Conservation (phyloP, 2,113 vertebrate genomes). For the Eudyptes chrysolophus region DNA sequence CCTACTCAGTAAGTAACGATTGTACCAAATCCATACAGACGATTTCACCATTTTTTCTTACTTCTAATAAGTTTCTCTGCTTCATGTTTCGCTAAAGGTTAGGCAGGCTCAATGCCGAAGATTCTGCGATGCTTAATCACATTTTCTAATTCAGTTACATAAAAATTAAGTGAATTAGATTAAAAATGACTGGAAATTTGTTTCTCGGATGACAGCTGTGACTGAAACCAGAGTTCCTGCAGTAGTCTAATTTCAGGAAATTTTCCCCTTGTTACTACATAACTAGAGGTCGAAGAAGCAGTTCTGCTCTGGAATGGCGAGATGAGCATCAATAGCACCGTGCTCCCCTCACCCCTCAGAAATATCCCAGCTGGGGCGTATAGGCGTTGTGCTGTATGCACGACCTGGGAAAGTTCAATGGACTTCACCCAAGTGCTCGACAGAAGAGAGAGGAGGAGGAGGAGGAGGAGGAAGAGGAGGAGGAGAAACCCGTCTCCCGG, state of each 20-base stretch:
- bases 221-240: slow-evolving; percentile 83
- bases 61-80: slow-evolving; percentile 37
- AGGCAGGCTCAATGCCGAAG: slow-evolving; percentile 35
- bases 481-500: neutral
- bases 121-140: slow-evolving; percentile 75
- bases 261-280: slow-evolving; percentile 71
- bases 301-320: slow-evolving; percentile 42
- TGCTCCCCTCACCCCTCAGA: neutral
- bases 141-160: slow-evolving; percentile 79
- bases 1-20: neutral
- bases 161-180: slow-evolving; percentile 83
- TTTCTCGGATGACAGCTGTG: slow-evolving; percentile 80
- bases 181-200: slow-evolving; percentile 82
- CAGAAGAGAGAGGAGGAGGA: neutral
- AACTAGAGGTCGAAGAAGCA: slow-evolving; percentile 61
- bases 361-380: neutral
- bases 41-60: slow-evolving; percentile 8
- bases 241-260: slow-evolving; percentile 82
- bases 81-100: slow-evolving; percentile 51
- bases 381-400: neutral
- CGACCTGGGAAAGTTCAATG: neutral
- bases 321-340: slow-evolving; percentile 14
- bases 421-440: neutral
- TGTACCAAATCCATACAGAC: neutral
- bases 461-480: too few relatives aligned